Evolutionary conservation across 2,888 invertebrate species (phyloP).

Genomic region (Dioctria linearis): DNA sequence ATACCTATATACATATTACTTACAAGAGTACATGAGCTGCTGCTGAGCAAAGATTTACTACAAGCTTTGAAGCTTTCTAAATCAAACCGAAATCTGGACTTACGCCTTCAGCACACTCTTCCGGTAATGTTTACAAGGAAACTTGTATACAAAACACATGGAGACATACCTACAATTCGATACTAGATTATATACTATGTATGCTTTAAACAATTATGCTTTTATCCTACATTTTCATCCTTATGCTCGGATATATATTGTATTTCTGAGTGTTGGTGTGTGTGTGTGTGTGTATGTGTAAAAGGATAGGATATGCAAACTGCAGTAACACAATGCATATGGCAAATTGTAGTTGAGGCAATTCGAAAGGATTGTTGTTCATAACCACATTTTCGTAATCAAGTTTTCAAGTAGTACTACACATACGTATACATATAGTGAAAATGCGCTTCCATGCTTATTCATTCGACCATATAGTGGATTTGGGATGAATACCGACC

Average conservation of each 20-base stretch:
- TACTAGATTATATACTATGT: too few species aligned
- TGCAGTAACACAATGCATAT: neutral
- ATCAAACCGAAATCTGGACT: constrained; percentile 8
- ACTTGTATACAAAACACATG: neutral
- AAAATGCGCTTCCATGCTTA: constrained; percentile 1
- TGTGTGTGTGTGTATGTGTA: too few species aligned
- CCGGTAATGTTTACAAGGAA: neutral
- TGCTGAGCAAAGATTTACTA: too few species aligned
- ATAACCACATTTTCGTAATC: constrained; percentile 22
- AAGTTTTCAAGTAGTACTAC: constrained; percentile 2
- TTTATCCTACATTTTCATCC: too few species aligned
- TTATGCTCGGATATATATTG: too few species aligned
- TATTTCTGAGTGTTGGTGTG: too few species aligned
- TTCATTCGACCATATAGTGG: neutral
- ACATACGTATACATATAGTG: neutral
- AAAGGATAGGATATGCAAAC: too few species aligned
- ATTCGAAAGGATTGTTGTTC: constrained; percentile 1
- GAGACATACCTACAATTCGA: neutral
- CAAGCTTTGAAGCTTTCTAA: neutral
- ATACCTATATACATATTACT: too few species aligned
- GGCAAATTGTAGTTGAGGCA: neutral
- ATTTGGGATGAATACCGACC: constrained; percentile 3
- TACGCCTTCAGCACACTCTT: neutral
- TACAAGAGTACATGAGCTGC: too few species aligned
- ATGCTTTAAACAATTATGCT: neutral